phyloP scores from a whole-genome alignment of 92 coral and sea anemone genomes.

The Diadumene lineata region DNA sequence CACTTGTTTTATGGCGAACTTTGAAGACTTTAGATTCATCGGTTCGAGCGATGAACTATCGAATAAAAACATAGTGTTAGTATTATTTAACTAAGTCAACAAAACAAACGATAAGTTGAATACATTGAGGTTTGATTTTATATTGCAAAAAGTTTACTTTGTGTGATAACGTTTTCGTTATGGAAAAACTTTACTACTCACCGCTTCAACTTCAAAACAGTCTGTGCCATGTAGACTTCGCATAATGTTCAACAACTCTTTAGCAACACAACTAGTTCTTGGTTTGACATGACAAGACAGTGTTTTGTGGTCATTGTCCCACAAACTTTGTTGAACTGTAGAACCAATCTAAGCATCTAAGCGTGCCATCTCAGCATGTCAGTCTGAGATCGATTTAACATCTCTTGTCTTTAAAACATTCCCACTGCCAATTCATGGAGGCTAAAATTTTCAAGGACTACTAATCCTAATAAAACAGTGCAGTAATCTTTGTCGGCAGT shows the following conservation, averaged over 20 bases:
- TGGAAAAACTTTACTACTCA: constrained; percentile 50
- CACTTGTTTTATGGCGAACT: constrained; percentile 69
- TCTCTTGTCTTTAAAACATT: not conserved
- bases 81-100: constrained; percentile 21
- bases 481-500: constrained; percentile 7
- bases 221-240: constrained; percentile 74
- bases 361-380: not conserved
- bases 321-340: constrained; percentile 8
- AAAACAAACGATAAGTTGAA: constrained; percentile 18
- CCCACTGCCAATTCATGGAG: not conserved
- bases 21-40: constrained; percentile 82
- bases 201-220: constrained; percentile 89
- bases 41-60: constrained; percentile 77
- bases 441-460: constrained; percentile 10
- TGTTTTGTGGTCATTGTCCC: constrained; percentile 20
- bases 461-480: constrained; percentile 25
- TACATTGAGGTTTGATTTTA: too few species aligned
- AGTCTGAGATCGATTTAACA: constrained; percentile 8
- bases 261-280: constrained; percentile 36
- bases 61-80: constrained; percentile 11
- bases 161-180: not conserved
- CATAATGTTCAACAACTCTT: constrained; percentile 1
- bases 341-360: not conserved
- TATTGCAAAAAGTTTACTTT: too few species aligned
- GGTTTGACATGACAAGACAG: constrained; percentile 29